These are phyloP conservation scores for Tyrannus savana DNA, from an alignment of 2,113 vertebrate species.

Conservation along the genomic window DNA sequence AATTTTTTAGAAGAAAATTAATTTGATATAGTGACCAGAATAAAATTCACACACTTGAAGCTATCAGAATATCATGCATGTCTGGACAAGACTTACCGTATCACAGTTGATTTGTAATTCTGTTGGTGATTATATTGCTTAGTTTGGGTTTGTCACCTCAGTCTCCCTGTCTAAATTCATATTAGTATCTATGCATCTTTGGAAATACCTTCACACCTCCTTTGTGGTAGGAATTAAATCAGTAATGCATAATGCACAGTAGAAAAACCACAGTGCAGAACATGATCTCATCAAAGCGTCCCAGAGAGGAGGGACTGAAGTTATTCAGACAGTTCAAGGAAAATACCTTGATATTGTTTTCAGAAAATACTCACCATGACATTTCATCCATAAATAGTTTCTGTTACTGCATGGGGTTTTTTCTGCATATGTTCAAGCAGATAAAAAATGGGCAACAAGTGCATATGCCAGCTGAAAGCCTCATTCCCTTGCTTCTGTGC, in stretches of 20 bases:
- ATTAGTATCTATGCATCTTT: background rate
- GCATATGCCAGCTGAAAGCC: background rate
- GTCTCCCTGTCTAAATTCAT: background rate
- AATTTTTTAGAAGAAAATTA: background rate
- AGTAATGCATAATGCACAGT: background rate
- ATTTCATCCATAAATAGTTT: background rate
- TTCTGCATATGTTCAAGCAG: background rate
- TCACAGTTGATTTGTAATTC: background rate
- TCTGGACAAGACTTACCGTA: background rate
- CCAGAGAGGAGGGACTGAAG: background rate
- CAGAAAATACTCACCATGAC: background rate
- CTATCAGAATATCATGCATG: background rate
- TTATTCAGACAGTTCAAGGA: background rate
- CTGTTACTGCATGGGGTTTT: background rate
- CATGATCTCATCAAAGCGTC: background rate
- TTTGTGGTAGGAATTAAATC: background rate
- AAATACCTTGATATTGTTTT: background rate
- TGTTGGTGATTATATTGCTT: background rate
- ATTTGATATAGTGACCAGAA: background rate
- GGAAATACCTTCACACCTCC: background rate
- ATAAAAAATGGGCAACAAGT: background rate
- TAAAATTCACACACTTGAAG: background rate
- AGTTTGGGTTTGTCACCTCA: background rate
- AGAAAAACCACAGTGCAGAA: conserved; percentile 11
- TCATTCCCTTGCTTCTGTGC: background rate